A percentile compares a stretch with the other conserved stretches of the same genome.
Evolutionary conservation across 30 jellyfish, hydroid and myxozoan genomes (phyloP).

Genomic region (Chironex yamaguchii): DNA sequence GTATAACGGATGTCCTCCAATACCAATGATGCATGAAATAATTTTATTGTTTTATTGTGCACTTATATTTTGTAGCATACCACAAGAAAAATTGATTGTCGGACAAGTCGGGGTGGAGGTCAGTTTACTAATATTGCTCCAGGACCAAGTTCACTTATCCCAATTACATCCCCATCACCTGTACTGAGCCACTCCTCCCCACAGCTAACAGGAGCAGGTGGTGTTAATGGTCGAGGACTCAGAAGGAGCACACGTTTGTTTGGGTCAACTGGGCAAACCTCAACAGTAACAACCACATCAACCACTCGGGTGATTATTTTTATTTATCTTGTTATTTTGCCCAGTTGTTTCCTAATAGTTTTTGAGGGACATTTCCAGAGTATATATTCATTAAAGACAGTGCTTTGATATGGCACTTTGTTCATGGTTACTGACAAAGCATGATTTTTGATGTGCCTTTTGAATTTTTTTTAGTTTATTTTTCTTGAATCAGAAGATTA

Average conservation of each 20-base stretch:
- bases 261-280: conserved; percentile 65
- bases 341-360: too few species aligned
- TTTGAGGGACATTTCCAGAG: too few species aligned
- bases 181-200: conserved; percentile 67
- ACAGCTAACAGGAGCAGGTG: conserved; percentile 65
- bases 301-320: conserved; percentile 2
- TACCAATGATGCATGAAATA: too few species aligned
- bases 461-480: too few species aligned
- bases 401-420: conserved; percentile 29
- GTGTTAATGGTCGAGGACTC: conserved; percentile 56
- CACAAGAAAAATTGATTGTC: conserved; percentile 46
- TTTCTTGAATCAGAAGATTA: too few species aligned
- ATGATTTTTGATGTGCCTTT: too few species aligned
- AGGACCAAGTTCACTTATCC: conserved; percentile 65
- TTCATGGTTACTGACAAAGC: conserved; percentile 24
- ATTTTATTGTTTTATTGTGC: too few species aligned
- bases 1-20: too few species aligned
- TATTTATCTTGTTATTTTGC: too few species aligned
- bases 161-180: conserved; percentile 60
- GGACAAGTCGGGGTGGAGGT: conserved; percentile 53
- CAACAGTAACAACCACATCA: background rate
- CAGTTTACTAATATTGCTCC: conserved; percentile 65
- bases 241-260: conserved; percentile 93
- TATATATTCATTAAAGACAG: too few species aligned
- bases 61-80: conserved; percentile 9